Conservation (phyloP, 2,113 vertebrate species). For the Andinoacara biseriatus region DNA sequence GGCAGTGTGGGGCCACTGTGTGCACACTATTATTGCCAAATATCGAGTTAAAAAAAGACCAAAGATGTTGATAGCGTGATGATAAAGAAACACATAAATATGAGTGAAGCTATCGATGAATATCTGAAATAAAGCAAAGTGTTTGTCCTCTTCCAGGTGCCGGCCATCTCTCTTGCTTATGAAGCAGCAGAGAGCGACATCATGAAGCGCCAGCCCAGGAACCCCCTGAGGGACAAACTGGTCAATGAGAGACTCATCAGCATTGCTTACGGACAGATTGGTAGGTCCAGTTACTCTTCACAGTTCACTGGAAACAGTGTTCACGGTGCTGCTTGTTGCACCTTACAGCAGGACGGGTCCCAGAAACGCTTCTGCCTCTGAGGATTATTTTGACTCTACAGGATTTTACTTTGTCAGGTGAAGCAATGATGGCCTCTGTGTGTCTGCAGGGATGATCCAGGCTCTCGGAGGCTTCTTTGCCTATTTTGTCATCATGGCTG, state of each 20-base stretch:
- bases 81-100: not conserved
- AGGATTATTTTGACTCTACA: not conserved
- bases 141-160: conserved; percentile 76
- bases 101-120: not conserved
- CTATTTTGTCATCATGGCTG: conserved; percentile 89
- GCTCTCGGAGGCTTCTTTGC: conserved; percentile 87
- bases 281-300: conserved; percentile 46
- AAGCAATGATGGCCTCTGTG: not conserved
- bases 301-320: not conserved
- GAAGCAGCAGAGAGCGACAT: conserved; percentile 85
- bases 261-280: conserved; percentile 84
- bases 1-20: conserved; percentile 26
- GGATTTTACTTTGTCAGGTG: not conserved
- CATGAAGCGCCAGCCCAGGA: conserved; percentile 83
- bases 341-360: rapidly evolving
- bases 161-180: conserved; percentile 84
- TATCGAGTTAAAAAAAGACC: rapidly evolving
- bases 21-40: not conserved
- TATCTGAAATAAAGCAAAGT: no score
- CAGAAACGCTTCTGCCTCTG: not conserved
- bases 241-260: conserved; percentile 84
- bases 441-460: conserved; percentile 89
- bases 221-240: conserved; percentile 80
- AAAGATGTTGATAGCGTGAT: not conserved
- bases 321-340: not conserved